These are phyloP conservation scores for Sebastes aleutianus DNA, from an alignment of 2,797 vertebrate genomes.

Conservation along the genomic window DNA sequence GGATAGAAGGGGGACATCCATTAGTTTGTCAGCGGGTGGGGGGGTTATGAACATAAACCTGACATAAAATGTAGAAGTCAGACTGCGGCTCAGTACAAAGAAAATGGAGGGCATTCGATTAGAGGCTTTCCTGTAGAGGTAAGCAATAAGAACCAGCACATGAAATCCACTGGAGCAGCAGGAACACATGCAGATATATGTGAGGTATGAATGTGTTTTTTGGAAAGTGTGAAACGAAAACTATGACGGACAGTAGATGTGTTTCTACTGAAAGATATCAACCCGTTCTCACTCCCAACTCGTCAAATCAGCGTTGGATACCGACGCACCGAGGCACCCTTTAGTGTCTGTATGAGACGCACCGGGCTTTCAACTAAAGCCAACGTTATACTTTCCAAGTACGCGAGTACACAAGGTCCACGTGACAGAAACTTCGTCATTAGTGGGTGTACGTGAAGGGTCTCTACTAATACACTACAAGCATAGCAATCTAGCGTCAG, in stretches of 20 bases:
- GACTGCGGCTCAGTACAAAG: not conserved
- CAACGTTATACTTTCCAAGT: no score
- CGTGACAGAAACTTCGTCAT: no score
- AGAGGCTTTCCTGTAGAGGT: constrained; percentile 4
- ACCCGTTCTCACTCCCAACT: not conserved
- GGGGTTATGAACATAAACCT: constrained; percentile 39
- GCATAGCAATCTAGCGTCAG: no score
- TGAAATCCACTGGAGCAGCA: not conserved
- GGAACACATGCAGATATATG: not conserved
- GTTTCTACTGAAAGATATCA: not conserved
- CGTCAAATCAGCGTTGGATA: not conserved
- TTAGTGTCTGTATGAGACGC: no score
- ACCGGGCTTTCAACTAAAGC: no score
- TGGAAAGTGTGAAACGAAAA: not conserved
- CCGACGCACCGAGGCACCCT: no score
- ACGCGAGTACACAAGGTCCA: no score
- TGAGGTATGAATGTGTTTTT: not conserved
- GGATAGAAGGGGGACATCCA: constrained; percentile 42
- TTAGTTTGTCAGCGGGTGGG: constrained; percentile 52
- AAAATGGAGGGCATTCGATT: constrained; percentile 7
- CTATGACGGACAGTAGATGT: not conserved
- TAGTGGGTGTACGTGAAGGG: rapidly evolving
- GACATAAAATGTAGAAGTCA: constrained; percentile 33
- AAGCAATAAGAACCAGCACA: not conserved
- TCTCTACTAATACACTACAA: no score